Evolutionary conservation across 1,140 invertebrate genomes (phyloP), one percentile per base, ranked within the genome.

Genomic region (Eumaeus atala): DNA sequence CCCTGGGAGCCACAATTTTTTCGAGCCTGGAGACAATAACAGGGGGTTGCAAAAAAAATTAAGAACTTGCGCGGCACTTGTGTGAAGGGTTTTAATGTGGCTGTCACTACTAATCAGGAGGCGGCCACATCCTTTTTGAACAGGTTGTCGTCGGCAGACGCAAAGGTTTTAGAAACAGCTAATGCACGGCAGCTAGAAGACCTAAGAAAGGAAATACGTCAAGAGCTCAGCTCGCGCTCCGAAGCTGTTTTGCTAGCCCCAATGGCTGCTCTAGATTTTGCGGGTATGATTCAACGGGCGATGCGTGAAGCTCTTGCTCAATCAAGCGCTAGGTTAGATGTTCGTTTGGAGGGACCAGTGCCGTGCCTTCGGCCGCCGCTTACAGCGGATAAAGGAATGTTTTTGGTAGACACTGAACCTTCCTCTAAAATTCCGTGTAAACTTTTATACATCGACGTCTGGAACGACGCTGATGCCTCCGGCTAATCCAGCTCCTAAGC

Each of bases 171-270:
- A 2, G 49, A 51, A 33, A 14, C 49, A 8, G 49, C 33, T 6
- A 51, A 51, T 16, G 33, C 33, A 17, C 49, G 49, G 1, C 49
- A 36, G 11, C 14, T 51, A n/a, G n/a, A n/a, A n/a, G n/a, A n/a
- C n/a, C n/a, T n/a, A n/a, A n/a, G n/a, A n/a, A n/a, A n/a, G n/a
- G n/a, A n/a, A n/a, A n/a, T n/a, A n/a, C n/a, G n/a, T n/a, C n/a
- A n/a, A n/a, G n/a, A n/a, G n/a, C n/a, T n/a, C n/a, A n/a, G n/a
- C n/a, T n/a, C n/a, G n/a, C n/a, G n/a, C n/a, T n/a, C n/a, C n/a
- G n/a, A n/a, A n/a, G n/a, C n/a, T n/a, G n/a, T n/a, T n/a, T n/a
- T n/a, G n/a, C n/a, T n/a, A n/a, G n/a, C n/a, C n/a, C n/a, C n/a
- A n/a, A n/a, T n/a, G n/a, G n/a, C n/a, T n/a, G 0, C 3, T 11